phyloP scores from a whole-genome alignment of 2,113 vertebrate species.

The Cyrtonyx montezumae region DNA sequence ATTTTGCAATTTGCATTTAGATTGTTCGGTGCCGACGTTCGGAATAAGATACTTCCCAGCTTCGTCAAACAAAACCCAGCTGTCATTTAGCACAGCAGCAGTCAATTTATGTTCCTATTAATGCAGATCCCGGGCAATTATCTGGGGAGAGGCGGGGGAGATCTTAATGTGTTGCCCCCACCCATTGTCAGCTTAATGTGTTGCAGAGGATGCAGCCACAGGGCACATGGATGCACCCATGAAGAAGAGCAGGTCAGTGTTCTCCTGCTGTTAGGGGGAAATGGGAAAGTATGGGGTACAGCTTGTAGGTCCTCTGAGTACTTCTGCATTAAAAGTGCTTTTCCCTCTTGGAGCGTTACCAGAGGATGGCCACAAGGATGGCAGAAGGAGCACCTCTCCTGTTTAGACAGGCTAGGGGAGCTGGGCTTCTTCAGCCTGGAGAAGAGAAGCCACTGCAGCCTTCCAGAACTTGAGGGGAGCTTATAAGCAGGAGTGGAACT shows the following conservation, averaged over 20 bases:
- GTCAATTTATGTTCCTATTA: constrained; percentile 82
- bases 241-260: background rate
- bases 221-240: background rate
- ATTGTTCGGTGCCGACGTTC: constrained; percentile 67
- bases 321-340: background rate
- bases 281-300: background rate
- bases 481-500: background rate
- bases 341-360: background rate
- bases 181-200: background rate
- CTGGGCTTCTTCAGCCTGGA: background rate
- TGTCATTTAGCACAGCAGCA: constrained; percentile 79
- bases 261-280: background rate
- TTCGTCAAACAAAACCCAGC: constrained; percentile 80
- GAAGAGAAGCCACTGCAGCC: background rate
- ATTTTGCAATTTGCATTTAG: constrained; percentile 78
- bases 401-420: background rate
- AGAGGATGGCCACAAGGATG: background rate
- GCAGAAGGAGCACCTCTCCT: background rate
- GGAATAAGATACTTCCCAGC: constrained; percentile 70
- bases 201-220: constrained; percentile 18
- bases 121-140: constrained; percentile 74
- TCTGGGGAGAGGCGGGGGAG: constrained; percentile 12
- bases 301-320: background rate
- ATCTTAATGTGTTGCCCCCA: constrained; percentile 40
- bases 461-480: background rate